Base-by-base conservation (phyloP, 2,113 vertebrate genomes). In the Pimephales promelas region DNA sequence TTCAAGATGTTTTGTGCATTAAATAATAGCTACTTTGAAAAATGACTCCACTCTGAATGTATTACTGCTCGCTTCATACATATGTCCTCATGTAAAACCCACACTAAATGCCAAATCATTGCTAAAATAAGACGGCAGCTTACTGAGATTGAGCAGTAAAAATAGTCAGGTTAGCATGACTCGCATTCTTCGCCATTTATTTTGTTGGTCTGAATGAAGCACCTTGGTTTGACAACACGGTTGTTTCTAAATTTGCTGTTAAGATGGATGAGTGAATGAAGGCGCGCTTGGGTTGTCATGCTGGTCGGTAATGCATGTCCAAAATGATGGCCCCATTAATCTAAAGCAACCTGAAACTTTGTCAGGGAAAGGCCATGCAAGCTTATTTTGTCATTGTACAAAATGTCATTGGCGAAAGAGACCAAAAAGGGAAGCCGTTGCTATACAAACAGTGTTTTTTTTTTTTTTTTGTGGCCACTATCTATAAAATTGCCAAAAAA, bases 141-240 rank as follows among this genome's bases (percentile, higher is more conserved):
- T 52, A 49, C 84, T 61, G 18, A 74, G 79, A 86, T 75, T 88
- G 85, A 86, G 89, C 88, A 88, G 84, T 91, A 93, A 91, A 93
- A 92, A 92, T 91, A 93, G 90, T 89, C 89, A 78, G 83, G 88
- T 87, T 20, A 82, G 85, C 92, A 90, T 90, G 24, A 68, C 84
- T 82, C 4, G 86, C 83, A 90, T 92, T 92, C 88, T 83, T 72
- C 81, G 56, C 84, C 87, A 89, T 90, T 85, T 86, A 85, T 64
- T 87, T 84, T 88, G 85, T 88, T 36, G 45, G 87, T 92, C 91
- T 86, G 90, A 90, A 90, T 24, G 71, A 85, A 86, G 86, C 86
- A 66, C 89, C 85, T 86, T 84, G 83, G 84, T 89, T 86, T 87
- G 88, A 90, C 90, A 92, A 88, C 88, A 90, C 88, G 76, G 87